Base-by-base conservation (phyloP, 2,888 invertebrate species). In the Gasteruption jaculator region DNA sequence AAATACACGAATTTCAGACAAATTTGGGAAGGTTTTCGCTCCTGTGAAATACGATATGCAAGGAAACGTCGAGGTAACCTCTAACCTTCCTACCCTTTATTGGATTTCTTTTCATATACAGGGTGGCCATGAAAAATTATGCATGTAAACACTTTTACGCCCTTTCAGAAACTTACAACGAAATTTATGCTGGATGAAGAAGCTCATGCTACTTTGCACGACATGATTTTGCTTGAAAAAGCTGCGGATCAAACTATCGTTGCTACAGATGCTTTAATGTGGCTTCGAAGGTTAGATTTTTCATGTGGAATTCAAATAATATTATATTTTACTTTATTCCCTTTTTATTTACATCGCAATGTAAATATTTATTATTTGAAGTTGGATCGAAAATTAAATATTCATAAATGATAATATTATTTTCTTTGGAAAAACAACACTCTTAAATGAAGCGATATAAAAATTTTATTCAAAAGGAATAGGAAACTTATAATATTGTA, bases 11-110 rank as follows among this genome's bases (percentile, higher is more conserved):
- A n/a, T n/a, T 56, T 44, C 74, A 86, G 87, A 85, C 58, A 76
- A 78, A 53, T 80, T 88, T 62, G 88, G 88, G 36, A 82, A 80
- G 68, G 72, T 82, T 11, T 86, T 87, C 68, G 74, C 80, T 31
- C 85, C 86, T 18, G 82, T 88, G 26, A 82, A 81, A 57, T 78
- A 78, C 68, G 88, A 89, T 60, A 84, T 89, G 79, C 79, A 80
- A 71, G 82, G 83, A 56, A 88, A 88, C 69, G 81, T 88, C 52
- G 77, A 80, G 65, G 87, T 86, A 73, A 77, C 75, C 68, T 49
- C 25, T 27, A 12, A 43, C 6, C 11, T 21, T 35, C 11, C 41
- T 16, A 16, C 14, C 32, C 21, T 10, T 15, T 31, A 16, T n/a
- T 21, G 10, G 15, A n/a, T n/a, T n/a, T n/a, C n/a, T n/a, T n/a